These are phyloP conservation scores for Cinclus mexicanus DNA, from an alignment of 2,113 vertebrate genomes.

Conservation along the genomic window DNA sequence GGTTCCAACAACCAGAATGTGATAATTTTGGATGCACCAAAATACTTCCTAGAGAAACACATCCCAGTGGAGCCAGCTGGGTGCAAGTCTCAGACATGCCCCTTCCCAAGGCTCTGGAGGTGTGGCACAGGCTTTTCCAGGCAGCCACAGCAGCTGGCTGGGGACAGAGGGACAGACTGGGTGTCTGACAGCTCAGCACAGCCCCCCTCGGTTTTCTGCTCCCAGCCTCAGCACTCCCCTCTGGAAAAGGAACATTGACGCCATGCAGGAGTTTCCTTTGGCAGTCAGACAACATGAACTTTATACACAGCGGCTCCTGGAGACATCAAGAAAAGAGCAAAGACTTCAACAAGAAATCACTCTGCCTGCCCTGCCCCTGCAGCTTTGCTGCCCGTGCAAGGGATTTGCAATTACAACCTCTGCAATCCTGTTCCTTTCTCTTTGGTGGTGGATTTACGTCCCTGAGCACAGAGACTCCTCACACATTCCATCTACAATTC, in stretches of 20 bases:
- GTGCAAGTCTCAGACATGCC: fast-evolving
- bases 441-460: neutral
- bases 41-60: neutral
- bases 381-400: neutral
- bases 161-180: fast-evolving
- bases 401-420: neutral
- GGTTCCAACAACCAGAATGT: neutral
- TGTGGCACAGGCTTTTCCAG: neutral
- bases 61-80: neutral
- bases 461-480: neutral
- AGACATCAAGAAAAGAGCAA: neutral
- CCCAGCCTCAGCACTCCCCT: neutral
- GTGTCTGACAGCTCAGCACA: neutral
- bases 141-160: neutral
- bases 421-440: neutral
- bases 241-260: neutral
- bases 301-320: neutral
- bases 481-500: neutral
- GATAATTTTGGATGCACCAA: neutral
- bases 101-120: neutral
- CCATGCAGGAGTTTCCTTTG: fast-evolving
- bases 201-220: neutral
- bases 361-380: neutral
- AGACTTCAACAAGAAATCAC: neutral
- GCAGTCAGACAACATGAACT: neutral